Conservation (phyloP, 2,888 invertebrate genomes). For the Euphydryas editha region DNA sequence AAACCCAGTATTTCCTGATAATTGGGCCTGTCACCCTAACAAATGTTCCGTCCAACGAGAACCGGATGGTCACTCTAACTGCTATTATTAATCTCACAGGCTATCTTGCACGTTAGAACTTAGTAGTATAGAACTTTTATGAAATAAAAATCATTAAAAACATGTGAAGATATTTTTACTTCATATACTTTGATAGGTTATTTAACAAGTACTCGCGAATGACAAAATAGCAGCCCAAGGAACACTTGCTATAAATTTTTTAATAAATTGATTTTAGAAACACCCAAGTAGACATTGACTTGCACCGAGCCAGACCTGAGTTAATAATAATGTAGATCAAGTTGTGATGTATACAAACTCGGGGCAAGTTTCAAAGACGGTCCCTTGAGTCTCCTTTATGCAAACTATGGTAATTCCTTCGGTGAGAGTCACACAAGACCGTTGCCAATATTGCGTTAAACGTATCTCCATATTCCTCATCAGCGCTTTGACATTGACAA, state of each 20-base stretch:
- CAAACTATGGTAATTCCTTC: constrained; percentile 78
- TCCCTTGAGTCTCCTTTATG: constrained; percentile 78
- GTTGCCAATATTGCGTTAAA: constrained; percentile 68
- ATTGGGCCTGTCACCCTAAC: constrained; percentile 77
- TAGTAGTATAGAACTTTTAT: background rate
- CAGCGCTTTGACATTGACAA: background rate
- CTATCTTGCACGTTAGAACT: background rate
- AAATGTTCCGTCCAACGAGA: constrained; percentile 65
- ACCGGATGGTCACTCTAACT: constrained; percentile 9
- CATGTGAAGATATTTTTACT: background rate
- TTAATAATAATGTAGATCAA: constrained; percentile 71
- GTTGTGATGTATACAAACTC: constrained; percentile 74
- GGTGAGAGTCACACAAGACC: constrained; percentile 73
- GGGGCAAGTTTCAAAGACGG: constrained; percentile 73
- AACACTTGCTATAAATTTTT: background rate
- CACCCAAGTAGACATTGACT: constrained; percentile 8
- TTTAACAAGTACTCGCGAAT: background rate
- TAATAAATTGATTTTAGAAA: background rate
- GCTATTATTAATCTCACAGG: constrained; percentile 1
- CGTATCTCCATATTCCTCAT: constrained; percentile 8
- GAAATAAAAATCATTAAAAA: background rate
- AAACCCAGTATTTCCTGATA: constrained; percentile 66
- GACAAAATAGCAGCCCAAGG: background rate
- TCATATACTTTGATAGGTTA: background rate
- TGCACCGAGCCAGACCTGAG: constrained; percentile 51